phyloP scores from a whole-genome alignment of 2,888 invertebrate species.

The Willowsia nigromaculata region DNA sequence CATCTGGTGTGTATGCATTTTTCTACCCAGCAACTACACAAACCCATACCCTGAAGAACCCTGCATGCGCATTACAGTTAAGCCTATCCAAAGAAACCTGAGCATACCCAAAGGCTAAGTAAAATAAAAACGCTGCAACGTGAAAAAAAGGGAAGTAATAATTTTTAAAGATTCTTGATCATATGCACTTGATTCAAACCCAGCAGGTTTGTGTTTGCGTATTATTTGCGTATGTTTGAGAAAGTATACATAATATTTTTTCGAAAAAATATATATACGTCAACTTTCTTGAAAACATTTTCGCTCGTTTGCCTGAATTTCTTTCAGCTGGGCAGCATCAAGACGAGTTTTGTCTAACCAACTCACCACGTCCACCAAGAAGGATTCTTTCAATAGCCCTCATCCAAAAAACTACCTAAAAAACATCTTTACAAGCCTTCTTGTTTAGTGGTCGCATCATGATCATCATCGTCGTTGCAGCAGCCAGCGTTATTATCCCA shows the following conservation, averaged over 20 bases:
- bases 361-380: conserved; percentile 17
- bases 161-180: conserved; percentile 25
- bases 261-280: conserved; percentile 13
- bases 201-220: conserved; percentile 18
- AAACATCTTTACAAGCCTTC: no score
- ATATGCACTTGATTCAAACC: conserved; percentile 4
- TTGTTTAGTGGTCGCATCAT: neutral
- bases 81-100: no score
- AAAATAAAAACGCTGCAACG: conserved; percentile 3
- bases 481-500: conserved; percentile 44
- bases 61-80: conserved; percentile 44
- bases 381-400: no score
- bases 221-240: conserved; percentile 28
- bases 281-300: conserved; percentile 44
- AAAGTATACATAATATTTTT: conserved; percentile 17
- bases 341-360: conserved; percentile 58
- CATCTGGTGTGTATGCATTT: neutral
- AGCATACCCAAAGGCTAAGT: conserved; percentile 69
- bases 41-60: conserved; percentile 41
- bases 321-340: conserved; percentile 57
- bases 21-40: conserved; percentile 18
- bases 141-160: conserved; percentile 62
- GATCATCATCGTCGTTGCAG: conserved; percentile 10
- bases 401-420: no score
- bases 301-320: conserved; percentile 38